Evolutionary conservation across 1,140 invertebrate species (phyloP).

Genomic region (Drosophila kikkawai): DNA sequence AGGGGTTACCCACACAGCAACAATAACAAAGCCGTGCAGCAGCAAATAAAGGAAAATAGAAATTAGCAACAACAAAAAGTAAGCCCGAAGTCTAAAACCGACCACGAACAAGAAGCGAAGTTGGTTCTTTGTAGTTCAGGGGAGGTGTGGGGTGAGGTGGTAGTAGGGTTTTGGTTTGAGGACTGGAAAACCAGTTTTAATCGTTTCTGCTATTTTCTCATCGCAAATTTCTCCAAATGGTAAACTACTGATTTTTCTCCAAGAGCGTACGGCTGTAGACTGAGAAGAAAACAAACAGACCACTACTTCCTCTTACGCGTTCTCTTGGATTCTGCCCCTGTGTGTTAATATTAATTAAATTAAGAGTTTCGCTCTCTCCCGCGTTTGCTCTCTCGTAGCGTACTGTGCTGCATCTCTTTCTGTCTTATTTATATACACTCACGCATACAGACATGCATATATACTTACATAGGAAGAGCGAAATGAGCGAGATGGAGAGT

Average conservation of each 20-base stretch:
- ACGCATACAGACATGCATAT: neutral
- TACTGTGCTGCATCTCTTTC: slow-evolving; percentile 27
- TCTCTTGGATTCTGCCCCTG: slow-evolving; percentile 14
- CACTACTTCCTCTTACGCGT: neutral
- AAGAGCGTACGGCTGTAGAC: neutral
- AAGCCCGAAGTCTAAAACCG: slow-evolving; percentile 11
- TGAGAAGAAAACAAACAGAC: neutral
- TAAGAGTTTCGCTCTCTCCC: slow-evolving; percentile 28
- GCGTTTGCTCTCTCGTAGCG: slow-evolving; percentile 10
- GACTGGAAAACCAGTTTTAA: slow-evolving; percentile 20
- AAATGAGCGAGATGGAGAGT: slow-evolving; percentile 59
- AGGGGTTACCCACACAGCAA: slow-evolving; percentile 11
- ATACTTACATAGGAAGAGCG: slow-evolving; percentile 9
- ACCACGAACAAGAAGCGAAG: neutral
- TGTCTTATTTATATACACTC: slow-evolving; percentile 10
- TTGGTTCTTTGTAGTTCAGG: slow-evolving; percentile 1
- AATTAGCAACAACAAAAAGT: slow-evolving; percentile 31
- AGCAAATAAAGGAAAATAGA: slow-evolving; percentile 20
- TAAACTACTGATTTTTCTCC: slow-evolving; percentile 22
- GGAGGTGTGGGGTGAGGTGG: neutral
- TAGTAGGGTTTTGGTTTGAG: neutral
- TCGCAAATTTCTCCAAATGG: slow-evolving; percentile 23
- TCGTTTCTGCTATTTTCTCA: slow-evolving; percentile 9
- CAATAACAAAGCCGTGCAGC: neutral
- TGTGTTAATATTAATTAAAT: slow-evolving; percentile 47